A percentile compares a stretch with the other conserved stretches of the same genome.
These are phyloP conservation scores for Archips xylosteana DNA, from an alignment of 2,888 invertebrate genomes.

Conservation along the genomic window DNA sequence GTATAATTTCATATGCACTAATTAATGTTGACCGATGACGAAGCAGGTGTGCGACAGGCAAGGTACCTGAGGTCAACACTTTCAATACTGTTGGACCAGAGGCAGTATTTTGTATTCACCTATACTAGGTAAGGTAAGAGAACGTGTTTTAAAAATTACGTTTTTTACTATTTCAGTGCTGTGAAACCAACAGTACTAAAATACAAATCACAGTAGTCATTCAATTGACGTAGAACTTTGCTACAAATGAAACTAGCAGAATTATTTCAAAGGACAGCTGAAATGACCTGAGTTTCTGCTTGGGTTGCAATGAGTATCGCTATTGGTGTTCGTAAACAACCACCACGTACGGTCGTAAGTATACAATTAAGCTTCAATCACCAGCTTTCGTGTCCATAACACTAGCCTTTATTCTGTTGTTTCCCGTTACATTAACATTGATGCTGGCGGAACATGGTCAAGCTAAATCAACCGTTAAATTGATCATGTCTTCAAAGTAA, in stretches of 20 bases:
- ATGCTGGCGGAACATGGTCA: slow-evolving; percentile 11
- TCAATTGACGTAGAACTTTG: too few species aligned
- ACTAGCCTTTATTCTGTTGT: background rate
- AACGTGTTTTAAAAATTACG: too few species aligned
- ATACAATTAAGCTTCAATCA: background rate
- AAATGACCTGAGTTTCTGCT: too few species aligned
- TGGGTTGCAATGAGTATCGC: background rate
- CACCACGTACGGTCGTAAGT: background rate
- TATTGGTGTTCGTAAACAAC: background rate
- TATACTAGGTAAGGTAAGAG: too few species aligned
- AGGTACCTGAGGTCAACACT: background rate
- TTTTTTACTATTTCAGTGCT: too few species aligned
- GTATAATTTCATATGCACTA: too few species aligned
- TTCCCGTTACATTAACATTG: slow-evolving; percentile 3
- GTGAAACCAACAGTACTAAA: too few species aligned
- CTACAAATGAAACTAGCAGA: too few species aligned
- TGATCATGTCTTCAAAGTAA: slow-evolving; percentile 1
- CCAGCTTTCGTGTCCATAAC: background rate
- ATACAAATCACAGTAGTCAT: too few species aligned
- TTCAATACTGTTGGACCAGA: background rate
- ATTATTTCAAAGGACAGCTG: too few species aligned
- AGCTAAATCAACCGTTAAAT: slow-evolving; percentile 13
- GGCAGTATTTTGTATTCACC: too few species aligned
- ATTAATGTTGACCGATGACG: slow-evolving; percentile 1
- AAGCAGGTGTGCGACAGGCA: background rate